Base-by-base conservation (phyloP, 2,888 invertebrate species). In the Rhynchonema sp. region DNA sequence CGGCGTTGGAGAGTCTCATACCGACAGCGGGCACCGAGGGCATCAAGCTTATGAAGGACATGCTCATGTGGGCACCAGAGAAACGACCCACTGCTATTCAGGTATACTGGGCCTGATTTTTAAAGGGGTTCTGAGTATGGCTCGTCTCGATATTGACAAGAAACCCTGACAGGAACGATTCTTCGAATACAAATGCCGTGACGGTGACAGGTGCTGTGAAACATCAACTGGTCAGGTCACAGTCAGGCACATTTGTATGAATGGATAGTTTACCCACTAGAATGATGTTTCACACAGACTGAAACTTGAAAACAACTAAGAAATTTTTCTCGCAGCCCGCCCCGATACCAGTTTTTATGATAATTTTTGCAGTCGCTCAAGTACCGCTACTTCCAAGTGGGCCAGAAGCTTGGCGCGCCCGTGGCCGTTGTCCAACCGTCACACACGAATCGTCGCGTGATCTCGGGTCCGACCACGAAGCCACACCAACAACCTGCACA, bases 41-140 rank as follows among this genome's bases (percentile, higher is more conserved):
- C 1, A 79, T 92, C 58, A 82, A 83, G 66, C 76, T 96, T 60
- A 82, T 96, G 72, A 82, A 84, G 67, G 85, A 88, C 64, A 80
- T 92, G 78, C 76, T 98, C 67, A 81, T 83, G 63, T 98, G 94
- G 84, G 87, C 91, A 74, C 92, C 96, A 0, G 81, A 84, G 57
- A 85, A 86, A 70, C 80, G 98, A 66, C 96, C 96, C 1, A 87
- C 87, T 1, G 90, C 92, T 30, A 70, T 70, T 59, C 74, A 74
- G 69, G 78, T 77, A 60, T 58, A 62, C 63, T 13, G 3, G 6
- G n/a, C 9, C 23, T 56, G 46, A 46, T 17, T 53, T 53, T 56
- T 56, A 23, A 17, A 17, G 27, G 13, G 30, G 9, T 56, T 56
- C 22, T 27, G 20, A 25, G 13, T 30, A 17, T 9, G 13, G 9